Evolutionary conservation across 2,888 invertebrate species (phyloP).

Genomic region (Mesorhabditis sp.): DNA sequence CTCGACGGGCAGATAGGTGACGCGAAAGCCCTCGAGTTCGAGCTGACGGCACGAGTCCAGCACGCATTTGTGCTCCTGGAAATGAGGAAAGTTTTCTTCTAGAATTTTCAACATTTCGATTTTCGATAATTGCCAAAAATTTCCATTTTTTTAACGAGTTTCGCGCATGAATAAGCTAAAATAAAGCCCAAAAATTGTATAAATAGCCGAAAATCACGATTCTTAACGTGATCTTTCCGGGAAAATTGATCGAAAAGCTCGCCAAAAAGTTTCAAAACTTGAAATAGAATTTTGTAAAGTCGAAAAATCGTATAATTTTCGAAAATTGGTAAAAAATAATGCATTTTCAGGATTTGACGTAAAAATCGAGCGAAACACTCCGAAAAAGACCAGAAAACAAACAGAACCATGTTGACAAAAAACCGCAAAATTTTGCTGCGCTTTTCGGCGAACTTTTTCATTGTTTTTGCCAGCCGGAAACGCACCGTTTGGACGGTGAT

Average conservation of each 20-base stretch:
- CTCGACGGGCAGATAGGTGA: constrained; percentile 89
- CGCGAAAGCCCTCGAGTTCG: constrained; percentile 87
- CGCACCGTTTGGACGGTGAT: constrained; percentile 87
- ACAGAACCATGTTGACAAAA: too few species aligned
- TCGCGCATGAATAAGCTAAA: not conserved
- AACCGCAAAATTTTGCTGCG: not conserved
- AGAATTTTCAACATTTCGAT: not conserved
- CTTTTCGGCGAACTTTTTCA: not conserved
- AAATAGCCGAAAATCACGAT: constrained; percentile 1
- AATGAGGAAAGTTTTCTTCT: constrained; percentile 16
- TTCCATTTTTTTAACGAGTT: not conserved
- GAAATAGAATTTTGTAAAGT: not conserved
- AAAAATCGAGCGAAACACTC: too few species aligned
- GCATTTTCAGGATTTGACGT: too few species aligned
- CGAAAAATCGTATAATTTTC: too few species aligned
- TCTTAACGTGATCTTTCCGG: not conserved
- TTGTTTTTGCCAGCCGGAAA: not conserved
- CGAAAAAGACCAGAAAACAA: too few species aligned
- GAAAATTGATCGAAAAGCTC: too few species aligned
- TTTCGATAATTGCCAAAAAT: not conserved
- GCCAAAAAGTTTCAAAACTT: not conserved
- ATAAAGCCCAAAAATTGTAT: not conserved
- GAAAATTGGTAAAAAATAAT: too few species aligned
- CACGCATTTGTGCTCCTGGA: constrained; percentile 96
- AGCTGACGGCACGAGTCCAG: constrained; percentile 91